Evolutionary conservation across 2,888 invertebrate genomes (phyloP).

Genomic region (Dinocampus coccinellae): DNA sequence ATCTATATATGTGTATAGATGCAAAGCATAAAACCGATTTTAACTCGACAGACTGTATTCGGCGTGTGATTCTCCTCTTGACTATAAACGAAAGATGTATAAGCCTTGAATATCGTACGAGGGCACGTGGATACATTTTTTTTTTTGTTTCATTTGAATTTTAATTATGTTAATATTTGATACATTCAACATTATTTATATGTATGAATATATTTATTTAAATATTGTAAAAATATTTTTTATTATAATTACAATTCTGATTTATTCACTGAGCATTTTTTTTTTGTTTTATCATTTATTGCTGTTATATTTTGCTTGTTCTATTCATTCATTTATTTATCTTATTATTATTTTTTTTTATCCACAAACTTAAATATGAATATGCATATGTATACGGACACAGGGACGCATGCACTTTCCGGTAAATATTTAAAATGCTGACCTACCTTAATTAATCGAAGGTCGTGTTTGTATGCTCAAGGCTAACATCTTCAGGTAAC

Average conservation of each 20-base stretch:
- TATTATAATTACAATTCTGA: no score
- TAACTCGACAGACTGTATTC: conserved; percentile 19
- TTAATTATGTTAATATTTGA: no score
- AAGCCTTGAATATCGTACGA: neutral
- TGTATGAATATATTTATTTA: no score
- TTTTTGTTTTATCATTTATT: neutral
- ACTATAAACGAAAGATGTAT: conserved; percentile 11
- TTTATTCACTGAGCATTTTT: no score
- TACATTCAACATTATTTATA: no score
- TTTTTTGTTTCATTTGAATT: conserved; percentile 11
- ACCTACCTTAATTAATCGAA: conserved; percentile 41
- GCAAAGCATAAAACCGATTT: conserved; percentile 23
- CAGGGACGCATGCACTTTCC: neutral
- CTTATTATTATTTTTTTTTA: conserved; percentile 33
- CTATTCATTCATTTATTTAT: conserved; percentile 11
- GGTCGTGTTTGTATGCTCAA: conserved; percentile 18
- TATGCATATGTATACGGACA: neutral
- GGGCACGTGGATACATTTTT: neutral
- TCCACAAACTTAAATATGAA: conserved; percentile 14
- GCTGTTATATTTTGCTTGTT: no score
- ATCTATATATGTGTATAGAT: conserved; percentile 33
- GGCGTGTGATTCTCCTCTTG: conserved; percentile 10
- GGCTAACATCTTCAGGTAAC: neutral
- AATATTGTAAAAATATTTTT: no score
- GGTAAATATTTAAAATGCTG: conserved; percentile 15